Evolutionary conservation across 2,113 vertebrate species (phyloP), one percentile per base, ranked within the genome.

Genomic region (Odobenus rosmarus): DNA sequence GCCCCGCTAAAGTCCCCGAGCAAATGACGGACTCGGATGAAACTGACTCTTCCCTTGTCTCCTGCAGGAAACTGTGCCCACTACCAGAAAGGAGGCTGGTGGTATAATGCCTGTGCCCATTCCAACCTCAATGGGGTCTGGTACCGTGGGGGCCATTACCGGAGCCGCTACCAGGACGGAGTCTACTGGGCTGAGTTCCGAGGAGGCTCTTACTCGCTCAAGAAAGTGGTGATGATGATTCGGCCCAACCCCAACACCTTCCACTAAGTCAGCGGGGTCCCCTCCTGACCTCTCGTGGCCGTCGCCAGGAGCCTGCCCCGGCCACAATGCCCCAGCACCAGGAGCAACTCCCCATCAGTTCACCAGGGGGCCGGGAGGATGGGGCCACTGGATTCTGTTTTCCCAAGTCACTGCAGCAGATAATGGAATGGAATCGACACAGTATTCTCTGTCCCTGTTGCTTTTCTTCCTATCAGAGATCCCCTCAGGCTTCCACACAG

Each of bases 161-260:
- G 99, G 91, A 99, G 99, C 83, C 99, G 99, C 0, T 99, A 99
- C 83, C 99, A 99, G 98, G 99, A 99, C 0, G 99, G 99, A 0
- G 99, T 99, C 80, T 99, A 99, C 98, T 99, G 99, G 99, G 99
- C 99, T 0, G 99, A 99, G 98, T 99, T 99, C 99, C 99, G 99
- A 72, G 99, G 99, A 28, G 99, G 99, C 5, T 99, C 99, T 12
- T 99, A 99, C 84, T 99, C 99, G 0, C 98, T 99, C 5, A 99
- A 99, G 98, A 99, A 99, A 98, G 99, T 99, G 84, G 99, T 99
- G 92, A 99, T 99, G 99, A 99, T 99, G 99, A 99, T 99, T 97
- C 99, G 99, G 88, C 99, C 99, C 31, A 99, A 99, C 72, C 99
- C 99, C 39, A 99, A 99, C 98, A 99, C 99, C 46, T 99, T 99